These are phyloP conservation scores for Antrozous pallidus DNA, from an alignment of 2,797 vertebrate species.

Conservation along the genomic window DNA sequence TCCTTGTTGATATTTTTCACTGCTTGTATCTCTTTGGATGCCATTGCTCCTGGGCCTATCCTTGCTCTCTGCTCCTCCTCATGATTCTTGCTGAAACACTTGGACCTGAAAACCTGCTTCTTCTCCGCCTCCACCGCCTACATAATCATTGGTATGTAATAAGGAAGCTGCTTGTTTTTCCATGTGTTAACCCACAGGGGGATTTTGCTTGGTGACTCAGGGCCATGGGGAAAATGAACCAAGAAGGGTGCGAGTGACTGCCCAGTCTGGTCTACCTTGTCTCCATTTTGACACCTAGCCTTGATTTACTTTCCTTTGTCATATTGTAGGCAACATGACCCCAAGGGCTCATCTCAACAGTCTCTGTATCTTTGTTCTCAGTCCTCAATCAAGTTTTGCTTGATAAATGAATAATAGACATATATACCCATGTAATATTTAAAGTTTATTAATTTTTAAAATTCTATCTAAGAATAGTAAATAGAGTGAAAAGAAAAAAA, in stretches of 20 bases:
- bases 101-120: neutral
- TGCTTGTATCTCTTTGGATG: neutral
- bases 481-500: neutral
- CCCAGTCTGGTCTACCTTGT: neutral
- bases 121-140: neutral
- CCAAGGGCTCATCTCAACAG: neutral
- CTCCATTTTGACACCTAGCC: neutral
- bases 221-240: neutral
- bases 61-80: neutral
- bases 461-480: neutral
- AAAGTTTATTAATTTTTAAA: neutral
- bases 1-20: neutral
- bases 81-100: neutral
- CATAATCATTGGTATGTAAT: too few relatives aligned
- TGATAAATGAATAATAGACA: neutral
- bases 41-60: slow-evolving; percentile 46
- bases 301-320: neutral
- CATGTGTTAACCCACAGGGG: too few relatives aligned
- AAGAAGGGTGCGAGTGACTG: neutral
- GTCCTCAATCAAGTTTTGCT: neutral
- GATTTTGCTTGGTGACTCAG: neutral
- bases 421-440: neutral
- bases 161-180: too few relatives aligned
- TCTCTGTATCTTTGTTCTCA: neutral
- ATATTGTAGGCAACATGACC: neutral